Conservation (phyloP, 2,113 vertebrate species). For the Neomonachus schauinslandi region DNA sequence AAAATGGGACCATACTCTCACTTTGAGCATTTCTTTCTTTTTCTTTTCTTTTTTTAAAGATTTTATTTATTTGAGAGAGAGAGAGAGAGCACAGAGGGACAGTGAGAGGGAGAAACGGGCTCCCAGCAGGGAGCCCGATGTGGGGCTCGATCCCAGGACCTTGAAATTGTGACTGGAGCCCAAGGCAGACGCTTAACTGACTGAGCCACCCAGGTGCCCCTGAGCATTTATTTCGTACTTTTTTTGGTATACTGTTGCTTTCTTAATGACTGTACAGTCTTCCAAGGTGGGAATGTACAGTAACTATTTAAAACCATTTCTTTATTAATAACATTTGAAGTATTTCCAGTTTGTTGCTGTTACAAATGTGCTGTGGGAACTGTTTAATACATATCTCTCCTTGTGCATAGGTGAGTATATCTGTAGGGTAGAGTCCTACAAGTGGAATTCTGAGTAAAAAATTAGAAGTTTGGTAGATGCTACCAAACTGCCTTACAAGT, state of each 20-base stretch:
- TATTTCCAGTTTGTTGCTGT: background rate
- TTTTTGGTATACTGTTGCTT: background rate
- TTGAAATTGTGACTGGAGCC: no score
- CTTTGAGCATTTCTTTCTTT: background rate
- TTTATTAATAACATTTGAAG: background rate
- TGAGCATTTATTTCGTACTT: background rate
- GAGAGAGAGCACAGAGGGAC: no score
- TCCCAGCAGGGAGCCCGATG: no score
- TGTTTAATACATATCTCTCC: background rate
- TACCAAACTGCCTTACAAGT: background rate
- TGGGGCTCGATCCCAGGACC: no score
- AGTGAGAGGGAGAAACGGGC: no score
- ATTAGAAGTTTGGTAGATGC: background rate
- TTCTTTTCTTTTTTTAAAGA: no score
- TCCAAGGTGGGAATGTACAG: background rate
- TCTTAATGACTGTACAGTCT: background rate
- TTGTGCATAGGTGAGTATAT: background rate
- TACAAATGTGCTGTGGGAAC: background rate
- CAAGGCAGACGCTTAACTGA: no score
- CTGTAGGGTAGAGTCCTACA: slow-evolving; percentile 2
- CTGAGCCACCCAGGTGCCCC: no score
- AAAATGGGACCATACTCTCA: background rate
- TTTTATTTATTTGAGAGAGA: no score
- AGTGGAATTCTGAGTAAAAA: slow-evolving; percentile 31
- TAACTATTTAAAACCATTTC: background rate